Evolutionary conservation across 2,797 vertebrate species (phyloP), one percentile per base, ranked within the genome.

Genomic region (Acestrorhynchus altus): DNA sequence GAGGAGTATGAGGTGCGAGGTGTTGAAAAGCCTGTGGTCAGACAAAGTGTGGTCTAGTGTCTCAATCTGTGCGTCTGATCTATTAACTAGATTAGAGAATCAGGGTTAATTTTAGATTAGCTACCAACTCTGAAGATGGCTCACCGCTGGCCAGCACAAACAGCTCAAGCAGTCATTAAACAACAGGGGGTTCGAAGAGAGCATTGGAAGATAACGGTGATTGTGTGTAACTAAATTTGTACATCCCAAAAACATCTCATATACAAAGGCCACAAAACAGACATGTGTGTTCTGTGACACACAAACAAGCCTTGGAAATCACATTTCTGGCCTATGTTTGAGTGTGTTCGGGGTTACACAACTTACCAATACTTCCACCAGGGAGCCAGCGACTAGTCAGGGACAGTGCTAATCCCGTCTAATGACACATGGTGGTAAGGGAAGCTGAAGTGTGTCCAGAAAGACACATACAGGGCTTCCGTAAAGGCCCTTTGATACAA

Each of bases 41-140:
- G 54, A 72, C 42, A 51, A 76, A 63, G 47, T 40, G 76, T 63
- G 76, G 64, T 80, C 26, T 39, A 60, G 51, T 26, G 61, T 13
- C 18, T 66, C 0, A 16, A 46, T 24, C 28, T 63, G 12, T 31
- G 8, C 44, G 6, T 81, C 83, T 52, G 79, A 46, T 71, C 67
- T 82, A 73, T 76, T 83, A 83, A 70, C 42, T 59, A 86, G 88
- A 90, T 92, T 90, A 92, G 39, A 24, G 49, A 28, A 64, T 72
- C 72, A 59, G 59, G 77, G 83, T 82, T 81, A 67, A 64, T 83
- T 88, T 90, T 89, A 90, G 87, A 71, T 68, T 28, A 56, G 61
- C 10, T 54, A 26, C 15, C 7, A 74, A 52, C n/a, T 3, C 4
- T 18, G 60, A 65, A 46, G 42, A 59, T 54, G 16, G 6, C 47